Evolutionary conservation across 2,888 invertebrate species (phyloP).

Genomic region (Thumatha senex): DNA sequence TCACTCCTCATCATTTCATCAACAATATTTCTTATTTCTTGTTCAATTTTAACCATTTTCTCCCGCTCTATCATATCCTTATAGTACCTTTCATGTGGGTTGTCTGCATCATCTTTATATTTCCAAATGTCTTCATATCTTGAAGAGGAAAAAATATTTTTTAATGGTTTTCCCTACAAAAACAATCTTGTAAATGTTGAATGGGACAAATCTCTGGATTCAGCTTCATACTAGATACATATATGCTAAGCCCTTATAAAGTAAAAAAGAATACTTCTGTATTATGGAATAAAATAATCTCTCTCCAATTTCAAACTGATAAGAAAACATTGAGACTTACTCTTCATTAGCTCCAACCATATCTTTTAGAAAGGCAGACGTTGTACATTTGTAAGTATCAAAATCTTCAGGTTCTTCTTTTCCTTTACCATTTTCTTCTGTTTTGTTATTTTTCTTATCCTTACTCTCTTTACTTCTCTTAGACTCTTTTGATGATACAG

Average conservation of each 20-base stretch:
- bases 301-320: too few relatives aligned
- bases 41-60: conserved; percentile 92
- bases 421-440: conserved; percentile 77
- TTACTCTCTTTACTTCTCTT: conserved; percentile 89
- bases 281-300: too few relatives aligned
- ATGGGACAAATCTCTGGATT: too few relatives aligned
- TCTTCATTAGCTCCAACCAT: conserved; percentile 89
- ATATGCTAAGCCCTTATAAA: too few relatives aligned
- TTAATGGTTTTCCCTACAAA: too few relatives aligned
- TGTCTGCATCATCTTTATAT: conserved; percentile 88
- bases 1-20: conserved; percentile 90
- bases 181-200: too few relatives aligned
- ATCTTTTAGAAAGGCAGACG: conserved; percentile 89
- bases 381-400: conserved; percentile 85
- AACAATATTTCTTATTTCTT: conserved; percentile 91
- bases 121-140: conserved; percentile 93
- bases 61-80: conserved; percentile 92
- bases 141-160: neutral
- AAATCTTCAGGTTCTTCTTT: conserved; percentile 86
- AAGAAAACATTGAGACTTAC: too few relatives aligned
- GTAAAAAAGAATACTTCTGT: too few relatives aligned
- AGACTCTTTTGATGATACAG: conserved; percentile 89
- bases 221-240: too few relatives aligned
- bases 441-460: conserved; percentile 82
- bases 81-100: conserved; percentile 90